Evolutionary conservation across 2,113 vertebrate species (phyloP), one percentile per base, ranked within the genome.

Genomic region (Caranx melampygus): DNA sequence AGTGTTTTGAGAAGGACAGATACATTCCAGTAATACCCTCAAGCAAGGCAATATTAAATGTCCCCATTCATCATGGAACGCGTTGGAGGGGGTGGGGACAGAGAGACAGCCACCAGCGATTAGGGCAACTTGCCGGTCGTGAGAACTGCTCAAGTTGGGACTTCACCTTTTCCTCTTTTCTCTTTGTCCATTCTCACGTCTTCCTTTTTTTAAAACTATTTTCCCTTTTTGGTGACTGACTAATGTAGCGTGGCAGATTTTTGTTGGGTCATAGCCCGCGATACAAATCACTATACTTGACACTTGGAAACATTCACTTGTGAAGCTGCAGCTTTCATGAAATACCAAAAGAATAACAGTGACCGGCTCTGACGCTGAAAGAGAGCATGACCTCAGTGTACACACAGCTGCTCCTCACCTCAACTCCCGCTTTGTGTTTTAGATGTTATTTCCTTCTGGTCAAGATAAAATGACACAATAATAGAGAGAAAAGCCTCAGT

Each of bases 21-120:
- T 84, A 78, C 78, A 81, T 88, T 89, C 16, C 86, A 85, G 85
- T 83, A 85, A 94, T 81, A 81, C 76, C 92, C 88, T 88, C 58
- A 84, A 92, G 91, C 91, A 75, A 73, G 44, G 64, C 70, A 76
- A 92, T 94, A 95, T 94, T 92, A 90, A 87, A 92, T 92, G 81
- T 93, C 94, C 88, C 88, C 91, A 94, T 94, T 95, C 89, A 94
- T 95, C 91, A 91, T 45, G 18, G 68, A 79, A 58, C 78, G 68
- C 71, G 63, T 54, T 80, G 83, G 76, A 86, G 77, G 79, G 75
- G 70, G 80, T 47, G 80, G 85, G 72, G 78, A 67, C 72, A 86
- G 59, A 79, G 71, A 78, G 64, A 26, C 26, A 86, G 91, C 91
- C 86, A 91, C 85, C 81, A 91, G 92, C 81, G 33, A 86, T 83